Evolutionary conservation across 2,888 invertebrate genomes (phyloP), one percentile per base, ranked within the genome.

Genomic region (Anodontia alba): DNA sequence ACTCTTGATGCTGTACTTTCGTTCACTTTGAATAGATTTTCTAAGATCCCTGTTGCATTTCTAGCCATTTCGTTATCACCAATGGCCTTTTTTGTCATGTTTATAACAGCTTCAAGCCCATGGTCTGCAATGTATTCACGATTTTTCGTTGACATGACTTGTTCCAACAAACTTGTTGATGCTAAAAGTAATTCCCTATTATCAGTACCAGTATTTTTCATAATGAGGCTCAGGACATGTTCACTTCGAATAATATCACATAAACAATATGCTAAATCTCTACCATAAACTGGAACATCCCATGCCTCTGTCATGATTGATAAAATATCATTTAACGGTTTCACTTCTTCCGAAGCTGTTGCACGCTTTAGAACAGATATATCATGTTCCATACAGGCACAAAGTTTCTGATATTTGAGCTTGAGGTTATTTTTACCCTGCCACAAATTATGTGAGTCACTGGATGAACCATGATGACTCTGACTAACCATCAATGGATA

Each of bases 1-100:
- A 99, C 98, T 92, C 98, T 97, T 92, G 97, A 97, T 94, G 99
- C 99, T 0, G 99, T 99, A 83, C 97, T 97, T 95, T 99, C 99
- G 91, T 98, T 98, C 94, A 99, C 98, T 95, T 99, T 99, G 95
- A 99, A 99, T 86, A 99, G 95, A 95, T 91, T 92, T 81, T 94
- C 94, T 49, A 94, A 84, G 70, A 94, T 94, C 29, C 94, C 94
- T 0, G 93, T 93, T 12, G 89, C 87, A 15, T 91, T 90, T 38
- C 89, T 83, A 7, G 92, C 91, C 85, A 94, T 83, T 43, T 92
- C 91, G 49, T 98, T 95, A 2, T 99, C 99, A 91, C 98, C 96
- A 90, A 98, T 97, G 0, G 98, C 98, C 51, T 84, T 96, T 90
- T 97, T 97, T 7, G 98, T 98, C 36, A 98, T 97, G 87, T 97